phyloP scores from a whole-genome alignment of 2,888 invertebrate species.

The Cybosia mesomella region DNA sequence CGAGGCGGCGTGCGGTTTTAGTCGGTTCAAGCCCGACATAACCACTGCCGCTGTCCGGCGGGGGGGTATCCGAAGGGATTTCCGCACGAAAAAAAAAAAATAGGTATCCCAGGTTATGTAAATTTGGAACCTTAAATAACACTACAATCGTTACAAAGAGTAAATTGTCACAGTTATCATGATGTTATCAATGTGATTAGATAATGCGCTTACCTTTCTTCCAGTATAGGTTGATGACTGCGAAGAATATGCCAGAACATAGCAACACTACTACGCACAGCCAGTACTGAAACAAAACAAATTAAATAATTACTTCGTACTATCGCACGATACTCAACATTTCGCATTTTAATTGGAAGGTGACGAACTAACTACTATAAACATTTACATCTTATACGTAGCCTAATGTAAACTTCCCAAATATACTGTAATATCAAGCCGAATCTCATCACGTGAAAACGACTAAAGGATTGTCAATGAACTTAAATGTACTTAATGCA shows the following conservation, averaged over 20 bases:
- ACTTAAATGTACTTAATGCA: background rate
- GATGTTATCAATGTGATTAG: slow-evolving; percentile 42
- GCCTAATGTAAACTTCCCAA: background rate
- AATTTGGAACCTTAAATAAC: slow-evolving; percentile 15
- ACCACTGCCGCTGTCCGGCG: no score
- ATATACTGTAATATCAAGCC: background rate
- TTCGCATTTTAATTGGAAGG: background rate
- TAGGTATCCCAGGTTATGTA: background rate
- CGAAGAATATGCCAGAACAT: slow-evolving; percentile 89
- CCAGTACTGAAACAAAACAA: slow-evolving; percentile 86
- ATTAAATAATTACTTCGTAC: background rate
- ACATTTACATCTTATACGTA: background rate
- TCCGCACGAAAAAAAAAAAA: no score
- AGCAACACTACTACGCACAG: slow-evolving; percentile 90
- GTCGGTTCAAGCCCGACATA: no score
- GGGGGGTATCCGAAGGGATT: no score
- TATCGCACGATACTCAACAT: background rate
- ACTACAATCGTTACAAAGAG: slow-evolving; percentile 16
- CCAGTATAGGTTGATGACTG: slow-evolving; percentile 91
- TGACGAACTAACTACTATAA: no score
- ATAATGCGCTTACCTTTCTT: slow-evolving; percentile 87
- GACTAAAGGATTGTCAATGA: slow-evolving; percentile 1
- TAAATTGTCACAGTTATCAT: slow-evolving; percentile 32
- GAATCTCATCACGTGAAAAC: slow-evolving; percentile 1
- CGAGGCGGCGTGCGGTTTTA: no score